Evolutionary conservation across 2,113 vertebrate genomes (phyloP), one percentile per base, ranked within the genome.

Genomic region (Thamnaconus septentrionalis): DNA sequence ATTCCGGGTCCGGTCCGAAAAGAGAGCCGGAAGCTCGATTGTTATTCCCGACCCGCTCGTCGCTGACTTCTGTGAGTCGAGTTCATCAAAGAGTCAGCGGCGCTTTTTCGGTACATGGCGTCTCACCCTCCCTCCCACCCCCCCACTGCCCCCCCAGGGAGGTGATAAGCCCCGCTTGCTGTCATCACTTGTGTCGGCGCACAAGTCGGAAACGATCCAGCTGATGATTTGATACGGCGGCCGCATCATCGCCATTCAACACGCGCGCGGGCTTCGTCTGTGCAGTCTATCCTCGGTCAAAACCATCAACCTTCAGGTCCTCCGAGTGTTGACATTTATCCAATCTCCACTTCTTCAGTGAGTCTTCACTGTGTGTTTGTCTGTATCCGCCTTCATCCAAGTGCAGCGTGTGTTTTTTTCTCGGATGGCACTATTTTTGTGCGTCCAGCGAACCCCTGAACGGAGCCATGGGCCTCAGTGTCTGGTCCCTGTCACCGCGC

Each of bases 151-250:
- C 54, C 60, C 55, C 49, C 65, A 1, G 61, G 51, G 41, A 54
- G 67, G 64, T 44, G 53, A 56, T 3, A 31, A 63, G 56, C 53
- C 60, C 10, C 5, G 56, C 73, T 56, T 51, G 57, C 18, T 31
- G 18, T 31, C 18, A 31, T 67, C 75, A 73, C 69, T 61, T 50
- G 56, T 78, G 61, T 71, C 66, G 51, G 31, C 8, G 56, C 45
- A 0, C 6, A 68, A 54, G 46, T 42, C 69, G 67, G 78, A 79
- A 67, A 45, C 5, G 56, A 53, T 70, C 62, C 73, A 73, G 68
- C 69, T 53, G 64, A 65, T 41, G 49, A 71, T 75, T 72, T 56
- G 75, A 69, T 61, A 75, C 57, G 7, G 64, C 61, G 65, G 73
- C 58, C 46, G 42, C 56, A 54, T 71, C 53, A 11, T 53, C 45